Base-by-base conservation (phyloP, 1,140 invertebrate genomes). In the Formica selysi region DNA sequence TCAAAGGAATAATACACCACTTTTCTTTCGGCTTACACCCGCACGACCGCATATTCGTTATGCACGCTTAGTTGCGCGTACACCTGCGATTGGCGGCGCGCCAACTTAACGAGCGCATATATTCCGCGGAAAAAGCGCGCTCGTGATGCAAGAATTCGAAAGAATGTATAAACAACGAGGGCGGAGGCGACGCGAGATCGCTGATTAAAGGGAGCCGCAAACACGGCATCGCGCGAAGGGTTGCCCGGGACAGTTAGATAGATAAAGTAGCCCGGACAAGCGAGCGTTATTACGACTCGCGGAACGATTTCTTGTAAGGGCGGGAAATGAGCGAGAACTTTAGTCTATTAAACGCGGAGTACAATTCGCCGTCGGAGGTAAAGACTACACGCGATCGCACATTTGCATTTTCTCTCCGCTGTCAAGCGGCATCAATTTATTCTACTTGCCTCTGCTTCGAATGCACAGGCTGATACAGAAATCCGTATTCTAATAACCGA, bases 101-200 rank as follows among this genome's bases (percentile, higher is more conserved):
- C 89, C 89, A 90, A 86, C 44, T 54, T 90, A 90, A 90, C 89
- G 76, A 90, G 89, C 86, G 85, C 85, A 68, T 87, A 22, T 22
- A 76, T 61, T 22, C 11, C 76, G 64, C 44, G 48, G 64, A 88
- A 90, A 84, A 86, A 86, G 7, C 38, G 22, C 32, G 36, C n/a
- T 19, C 41, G 32, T 59, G 61, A 38, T 51, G 78, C 73, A 73
- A 89, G 78, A 89, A 88, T 89, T 89, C 65, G 64, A 65, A 80
- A 48, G 81, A 89, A 86, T 70, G 36, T 80, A 80, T 80, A 80
- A 80, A 80, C 65, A 80, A 44, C 19, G 44, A n/a, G 64, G 48
- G 64, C 65, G 78, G 65, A 3, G 32, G 51, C 36, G 32, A 41
- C 64, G 44, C 13, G 51, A 57, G 76, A 70, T 68, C n/a, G 44